phyloP scores from a whole-genome alignment of 2,888 invertebrate species.

The Polydrusus pterygomalis region DNA sequence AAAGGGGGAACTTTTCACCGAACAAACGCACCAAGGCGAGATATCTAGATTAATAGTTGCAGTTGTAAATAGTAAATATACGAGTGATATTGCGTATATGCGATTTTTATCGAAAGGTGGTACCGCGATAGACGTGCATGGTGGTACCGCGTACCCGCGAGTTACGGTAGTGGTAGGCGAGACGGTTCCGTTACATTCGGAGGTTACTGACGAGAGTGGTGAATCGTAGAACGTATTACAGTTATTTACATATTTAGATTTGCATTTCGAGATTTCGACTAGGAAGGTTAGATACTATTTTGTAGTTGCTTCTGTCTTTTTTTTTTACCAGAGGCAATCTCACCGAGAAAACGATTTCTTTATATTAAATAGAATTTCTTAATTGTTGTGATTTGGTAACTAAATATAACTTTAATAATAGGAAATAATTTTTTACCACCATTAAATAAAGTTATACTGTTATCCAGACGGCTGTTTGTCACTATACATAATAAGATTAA shows the following conservation, averaged over 20 bases:
- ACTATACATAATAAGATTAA: too few relatives aligned
- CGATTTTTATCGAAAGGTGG: slow-evolving; percentile 28
- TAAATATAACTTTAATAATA: too few relatives aligned
- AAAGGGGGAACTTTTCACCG: slow-evolving; percentile 50
- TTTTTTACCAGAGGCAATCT: too few relatives aligned
- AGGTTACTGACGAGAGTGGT: slow-evolving; percentile 11
- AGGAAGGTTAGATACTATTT: neutral
- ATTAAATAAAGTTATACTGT: too few relatives aligned
- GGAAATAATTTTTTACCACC: too few relatives aligned
- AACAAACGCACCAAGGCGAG: slow-evolving; percentile 42
- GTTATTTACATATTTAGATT: neutral
- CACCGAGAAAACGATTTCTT: too few relatives aligned
- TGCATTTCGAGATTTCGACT: neutral
- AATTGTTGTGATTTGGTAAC: too few relatives aligned
- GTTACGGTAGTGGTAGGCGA: slow-evolving; percentile 18
- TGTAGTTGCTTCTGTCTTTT: too few relatives aligned
- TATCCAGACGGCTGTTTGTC: too few relatives aligned
- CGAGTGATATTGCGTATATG: slow-evolving; percentile 41
- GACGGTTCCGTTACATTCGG: slow-evolving; percentile 32
- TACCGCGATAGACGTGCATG: slow-evolving; percentile 20
- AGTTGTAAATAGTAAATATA: slow-evolving; percentile 45
- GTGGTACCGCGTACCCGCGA: slow-evolving; percentile 25
- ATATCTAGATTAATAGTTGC: slow-evolving; percentile 46
- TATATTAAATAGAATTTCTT: too few relatives aligned
- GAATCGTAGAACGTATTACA: neutral